These are phyloP conservation scores for Gymnopithys bicolor DNA, from an alignment of 2,797 vertebrate species.

Conservation along the genomic window DNA sequence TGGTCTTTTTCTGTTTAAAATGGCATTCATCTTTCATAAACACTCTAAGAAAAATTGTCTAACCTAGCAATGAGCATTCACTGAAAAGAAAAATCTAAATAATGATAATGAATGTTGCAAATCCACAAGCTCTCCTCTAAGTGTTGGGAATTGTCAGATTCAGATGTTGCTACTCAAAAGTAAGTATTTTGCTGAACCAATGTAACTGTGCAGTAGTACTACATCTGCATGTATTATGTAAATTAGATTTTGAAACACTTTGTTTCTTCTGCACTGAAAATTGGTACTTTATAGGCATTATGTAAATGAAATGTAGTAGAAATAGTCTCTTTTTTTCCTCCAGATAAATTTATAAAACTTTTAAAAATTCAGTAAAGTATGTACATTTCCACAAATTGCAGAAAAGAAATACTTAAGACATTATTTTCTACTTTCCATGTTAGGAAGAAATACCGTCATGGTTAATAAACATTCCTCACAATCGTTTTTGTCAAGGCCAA, in stretches of 20 bases:
- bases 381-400: background rate
- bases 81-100: background rate
- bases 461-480: background rate
- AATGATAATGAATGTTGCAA: background rate
- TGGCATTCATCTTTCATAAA: background rate
- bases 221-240: background rate
- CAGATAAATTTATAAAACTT: background rate
- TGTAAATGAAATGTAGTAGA: background rate
- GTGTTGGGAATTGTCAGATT: background rate
- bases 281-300: background rate
- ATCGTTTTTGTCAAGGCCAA: background rate
- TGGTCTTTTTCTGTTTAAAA: background rate
- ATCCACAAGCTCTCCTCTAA: background rate
- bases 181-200: background rate
- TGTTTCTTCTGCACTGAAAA: background rate
- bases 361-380: background rate
- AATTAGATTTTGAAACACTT: slow-evolving; percentile 34
- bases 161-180: background rate
- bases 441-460: background rate
- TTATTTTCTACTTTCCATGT: background rate
- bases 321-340: background rate
- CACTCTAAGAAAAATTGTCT: background rate
- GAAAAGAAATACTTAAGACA: background rate
- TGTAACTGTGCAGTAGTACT: background rate
- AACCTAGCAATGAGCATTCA: background rate